Evolutionary conservation across 2,888 invertebrate species (phyloP).

Genomic region (Cremastobaeus sp.): DNA sequence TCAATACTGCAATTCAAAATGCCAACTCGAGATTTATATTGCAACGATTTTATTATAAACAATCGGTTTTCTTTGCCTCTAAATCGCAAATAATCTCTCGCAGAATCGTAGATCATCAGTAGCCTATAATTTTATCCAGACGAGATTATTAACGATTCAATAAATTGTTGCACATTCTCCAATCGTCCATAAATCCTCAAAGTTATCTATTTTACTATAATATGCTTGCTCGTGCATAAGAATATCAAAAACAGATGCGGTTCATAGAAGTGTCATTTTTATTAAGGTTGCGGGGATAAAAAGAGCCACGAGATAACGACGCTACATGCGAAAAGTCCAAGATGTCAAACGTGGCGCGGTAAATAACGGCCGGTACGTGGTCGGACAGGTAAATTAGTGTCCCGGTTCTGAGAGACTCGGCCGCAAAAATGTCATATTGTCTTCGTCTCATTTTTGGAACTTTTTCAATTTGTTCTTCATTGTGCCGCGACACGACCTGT

Average conservation of each 20-base stretch:
- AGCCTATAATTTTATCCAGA: too few relatives aligned
- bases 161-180: too few relatives aligned
- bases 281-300: constrained; percentile 26
- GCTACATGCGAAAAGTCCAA: constrained; percentile 29
- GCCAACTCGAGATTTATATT: too few relatives aligned
- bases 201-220: background rate
- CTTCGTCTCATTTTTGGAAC: constrained; percentile 43
- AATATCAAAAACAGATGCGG: constrained; percentile 22
- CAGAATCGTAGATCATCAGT: too few relatives aligned
- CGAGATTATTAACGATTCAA: too few relatives aligned
- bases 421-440: constrained; percentile 44
- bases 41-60: too few relatives aligned
- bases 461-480: constrained; percentile 49
- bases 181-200: too few relatives aligned
- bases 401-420: constrained; percentile 21
- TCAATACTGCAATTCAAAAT: too few relatives aligned
- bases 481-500: constrained; percentile 10
- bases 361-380: constrained; percentile 52
- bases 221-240: background rate
- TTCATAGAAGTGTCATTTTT: constrained; percentile 28
- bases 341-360: constrained; percentile 46
- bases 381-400: constrained; percentile 49
- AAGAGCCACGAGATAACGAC: constrained; percentile 31
- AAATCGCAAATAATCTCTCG: too few relatives aligned
- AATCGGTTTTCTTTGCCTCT: too few relatives aligned